Evolutionary conservation across 2,888 invertebrate species (phyloP).

Genomic region (Amphipyra berbera): DNA sequence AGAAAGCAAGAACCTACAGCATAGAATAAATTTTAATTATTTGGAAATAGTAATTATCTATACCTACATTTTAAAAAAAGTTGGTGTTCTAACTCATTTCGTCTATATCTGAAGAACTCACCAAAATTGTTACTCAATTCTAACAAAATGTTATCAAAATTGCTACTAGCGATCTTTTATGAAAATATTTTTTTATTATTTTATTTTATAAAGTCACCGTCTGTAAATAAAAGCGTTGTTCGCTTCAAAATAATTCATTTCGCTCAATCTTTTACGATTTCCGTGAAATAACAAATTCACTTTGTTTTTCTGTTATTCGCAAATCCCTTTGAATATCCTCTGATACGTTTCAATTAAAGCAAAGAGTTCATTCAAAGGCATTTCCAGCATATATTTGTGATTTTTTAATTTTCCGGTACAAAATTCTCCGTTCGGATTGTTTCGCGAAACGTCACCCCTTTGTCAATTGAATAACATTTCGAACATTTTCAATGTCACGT

Average conservation of each 20-base stretch:
- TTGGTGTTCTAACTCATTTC: too few species aligned
- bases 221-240: not conserved
- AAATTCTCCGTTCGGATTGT: constrained; percentile 20
- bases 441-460: constrained; percentile 28
- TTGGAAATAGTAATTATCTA: too few species aligned
- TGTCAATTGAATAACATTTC: constrained; percentile 19
- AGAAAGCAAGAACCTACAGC: too few species aligned
- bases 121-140: too few species aligned
- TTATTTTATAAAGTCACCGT: too few species aligned
- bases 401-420: constrained; percentile 20
- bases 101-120: too few species aligned
- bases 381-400: constrained; percentile 32
- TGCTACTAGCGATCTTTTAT: too few species aligned
- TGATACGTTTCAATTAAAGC: constrained; percentile 38
- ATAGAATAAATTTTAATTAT: too few species aligned
- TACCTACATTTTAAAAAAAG: too few species aligned
- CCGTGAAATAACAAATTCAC: constrained; percentile 11
- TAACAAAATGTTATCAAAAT: too few species aligned
- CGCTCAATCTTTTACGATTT: not conserved
- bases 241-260: not conserved
- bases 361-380: constrained; percentile 26
- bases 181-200: too few species aligned
- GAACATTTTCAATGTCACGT: constrained; percentile 5
- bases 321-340: constrained; percentile 20
- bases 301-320: constrained; percentile 15